Evolutionary conservation across 2,113 vertebrate species (phyloP).

Genomic region (Equus quagga): DNA sequence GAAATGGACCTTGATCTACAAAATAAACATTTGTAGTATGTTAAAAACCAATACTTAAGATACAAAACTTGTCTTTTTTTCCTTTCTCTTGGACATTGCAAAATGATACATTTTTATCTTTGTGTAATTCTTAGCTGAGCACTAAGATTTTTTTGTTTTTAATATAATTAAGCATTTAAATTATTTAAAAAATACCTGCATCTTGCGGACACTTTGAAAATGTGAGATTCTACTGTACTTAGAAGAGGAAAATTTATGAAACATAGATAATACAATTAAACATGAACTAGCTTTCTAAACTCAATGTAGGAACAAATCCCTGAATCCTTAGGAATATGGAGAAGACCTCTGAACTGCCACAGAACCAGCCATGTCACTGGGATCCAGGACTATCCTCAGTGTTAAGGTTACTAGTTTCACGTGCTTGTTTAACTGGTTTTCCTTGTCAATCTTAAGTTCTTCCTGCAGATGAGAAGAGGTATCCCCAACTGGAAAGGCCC

Average conservation of each 20-base stretch:
- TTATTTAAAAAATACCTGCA: background rate
- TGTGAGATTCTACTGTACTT: background rate
- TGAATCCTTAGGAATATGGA: background rate
- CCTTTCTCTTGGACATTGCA: background rate
- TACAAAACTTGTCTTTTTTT: background rate
- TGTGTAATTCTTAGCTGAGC: background rate
- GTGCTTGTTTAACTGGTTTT: background rate
- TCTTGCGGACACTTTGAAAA: background rate
- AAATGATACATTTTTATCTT: slow-evolving; percentile 23
- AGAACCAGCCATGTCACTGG: background rate
- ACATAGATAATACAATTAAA: background rate
- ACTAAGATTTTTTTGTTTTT: background rate
- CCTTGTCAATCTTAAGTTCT: background rate
- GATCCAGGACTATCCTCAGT: background rate
- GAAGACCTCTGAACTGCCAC: background rate
- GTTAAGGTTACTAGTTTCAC: background rate
- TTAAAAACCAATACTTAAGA: slow-evolving; percentile 11
- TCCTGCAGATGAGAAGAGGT: background rate
- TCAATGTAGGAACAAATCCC: background rate
- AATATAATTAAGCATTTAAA: background rate
- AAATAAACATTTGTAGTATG: background rate
- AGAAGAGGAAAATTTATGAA: background rate
- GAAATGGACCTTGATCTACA: background rate
- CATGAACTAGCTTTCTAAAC: background rate
- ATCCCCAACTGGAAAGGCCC: background rate